Evolutionary conservation across 2,888 invertebrate genomes (phyloP), one percentile per base, ranked within the genome.

Genomic region (Drosophila sordidula): DNA sequence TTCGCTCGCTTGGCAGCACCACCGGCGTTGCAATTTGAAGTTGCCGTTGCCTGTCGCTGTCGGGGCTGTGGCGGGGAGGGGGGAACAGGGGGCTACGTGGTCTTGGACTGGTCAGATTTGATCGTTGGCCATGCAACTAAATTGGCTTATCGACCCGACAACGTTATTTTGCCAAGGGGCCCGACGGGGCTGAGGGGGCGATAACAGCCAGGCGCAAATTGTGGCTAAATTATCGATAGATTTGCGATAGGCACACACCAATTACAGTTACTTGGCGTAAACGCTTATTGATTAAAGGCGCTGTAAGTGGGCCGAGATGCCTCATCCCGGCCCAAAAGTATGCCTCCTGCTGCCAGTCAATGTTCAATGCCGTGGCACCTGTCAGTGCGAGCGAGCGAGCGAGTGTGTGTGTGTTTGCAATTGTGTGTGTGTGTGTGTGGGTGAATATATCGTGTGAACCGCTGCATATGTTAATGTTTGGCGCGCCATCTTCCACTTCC

Each of bases 401-500:
- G 57, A 54, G 44, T 42, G 66, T 16, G 47, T 6, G 58, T 50
- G 29, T 51, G 56, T 18, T 1, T 18, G 18, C 18, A 57, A 58
- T 68, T 52, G 67, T 54, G 63, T 52, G 65, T 47, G 54, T 41
- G 39, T 42, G 61, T 63, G 75, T 55, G 81, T 70, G 65, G 62
- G 70, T 71, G 76, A 68, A 80, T 77, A 78, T 89, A 89, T 87
- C 85, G 85, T 89, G 85, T 87, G 89, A 85, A 85, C 77, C 52
- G 67, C 81, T 78, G 87, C 85, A 85, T 89, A 85, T 85, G 85
- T 84, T 85, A 84, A 87, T 87, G 81, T 69, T 80, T 79, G 70
- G 61, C 67, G 55, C 80, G 81, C 87, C 87, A 87, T 82, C 81
- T 73, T 87, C 71, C 62, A 62, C 80, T 47, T 51, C 57, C 72